Base-by-base conservation (phyloP, 2,888 invertebrate genomes). In the Callimorpha dominula region DNA sequence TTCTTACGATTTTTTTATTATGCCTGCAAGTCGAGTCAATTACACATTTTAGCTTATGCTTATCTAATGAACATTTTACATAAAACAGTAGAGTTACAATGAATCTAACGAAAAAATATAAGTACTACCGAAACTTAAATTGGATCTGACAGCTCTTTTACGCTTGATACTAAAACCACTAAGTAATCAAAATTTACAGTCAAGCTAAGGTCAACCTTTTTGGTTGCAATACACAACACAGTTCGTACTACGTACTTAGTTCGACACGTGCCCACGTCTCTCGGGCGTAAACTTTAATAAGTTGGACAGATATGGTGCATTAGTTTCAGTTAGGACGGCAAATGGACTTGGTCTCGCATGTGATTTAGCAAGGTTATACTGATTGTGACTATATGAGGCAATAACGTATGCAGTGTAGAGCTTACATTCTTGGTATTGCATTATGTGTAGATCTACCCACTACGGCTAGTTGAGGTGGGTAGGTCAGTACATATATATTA, bases 271-370 rank as follows among this genome's bases (percentile, higher is more conserved):
- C 81, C 80, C 92, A 93, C 93, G 93, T 92, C 77, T 85, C 78
- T 73, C 69, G 73, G 78, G 83, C 91, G 91, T 94, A 94, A 94
- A 93, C 85, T 88, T 88, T 90, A 89, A 91, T 93, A 89, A 90
- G 88, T 80, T 78, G 87, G 92, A 93, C 92, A 88, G 88, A 90
- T 91, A 91, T 87, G 87, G 91, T 89, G 87, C 93, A 90, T 94
- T 92, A 89, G 87, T 94, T 93, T 90, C 89, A 88, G 89, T 94
- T 93, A 94, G 86, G 71, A 67, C 71, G 63, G 76, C 81, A 85
- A 91, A 91, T 90, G 90, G 90, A 89, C 82, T 85, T 81, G 72
- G 86, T 85, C 86, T 73, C 84, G 84, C 91, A 88, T 89, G 91
- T 90, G 86, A 74, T 71, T 68, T 71, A 68, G 68, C 71, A 68